Base-by-base conservation (phyloP, 1,140 invertebrate genomes). In the Chrysoperla carnea region DNA sequence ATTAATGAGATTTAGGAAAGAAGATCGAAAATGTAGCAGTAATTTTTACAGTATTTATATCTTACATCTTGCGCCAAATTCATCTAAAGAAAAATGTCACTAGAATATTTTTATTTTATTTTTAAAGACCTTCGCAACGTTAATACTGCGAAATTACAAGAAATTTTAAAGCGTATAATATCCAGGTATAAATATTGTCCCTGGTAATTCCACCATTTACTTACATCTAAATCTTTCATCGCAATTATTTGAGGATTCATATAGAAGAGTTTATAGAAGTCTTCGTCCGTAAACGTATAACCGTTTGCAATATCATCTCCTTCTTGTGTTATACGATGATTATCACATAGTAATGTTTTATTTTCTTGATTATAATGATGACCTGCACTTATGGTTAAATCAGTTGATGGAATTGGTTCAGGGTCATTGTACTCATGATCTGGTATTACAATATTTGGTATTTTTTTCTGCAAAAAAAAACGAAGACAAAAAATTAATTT, bases 201-300 rank as follows among this genome's bases (percentile, higher is more conserved):
- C n/a, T n/a, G n/a, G n/a, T n/a, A n/a, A n/a, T n/a, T n/a, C n/a
- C n/a, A 17, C 6, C 11, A 41, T 40, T 39, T 40, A 50, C 52
- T 62, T 58, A 76, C 75, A 61, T 72, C 66, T 13, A 70, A 58
- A 43, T 58, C 62, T 53, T 68, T 64, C 17, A 79, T 60, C 45
- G 66, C 59, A 52, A 75, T 76, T 1, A 79, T 60, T n/a, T 67
- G 59, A 13, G 70, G 68, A 8, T 68, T 67, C 54, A 77, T 73
- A 46, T 73, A 76, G 56, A 73, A 71, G 27, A 73, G 53, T 31
- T 60, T 52, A 11, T 70, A 63, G 42, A 64, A 73, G 42, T 70
- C 66, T 46, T 73, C 68, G 29, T 68, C 61, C 0, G 61, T 62
- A 29, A 73, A 66, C 46, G 69, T 64, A 39, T 67, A 65, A 6